A percentile compares a stretch with the other conserved stretches of the same genome.
Evolutionary conservation across 2,113 vertebrate genomes (phyloP).

Genomic region (Patagioenas fasciata): DNA sequence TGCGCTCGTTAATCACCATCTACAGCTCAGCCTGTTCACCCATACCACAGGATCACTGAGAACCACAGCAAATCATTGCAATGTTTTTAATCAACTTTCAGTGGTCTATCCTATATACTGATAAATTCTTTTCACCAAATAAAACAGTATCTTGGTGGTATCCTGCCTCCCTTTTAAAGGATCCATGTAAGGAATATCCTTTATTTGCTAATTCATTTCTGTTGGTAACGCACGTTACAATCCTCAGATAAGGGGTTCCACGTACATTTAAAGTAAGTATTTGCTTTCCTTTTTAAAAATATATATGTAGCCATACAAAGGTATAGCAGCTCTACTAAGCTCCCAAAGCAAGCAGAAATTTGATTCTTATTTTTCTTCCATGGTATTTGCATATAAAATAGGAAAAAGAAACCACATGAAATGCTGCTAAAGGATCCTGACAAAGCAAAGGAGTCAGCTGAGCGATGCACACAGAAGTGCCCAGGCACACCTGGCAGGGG

Average conservation of each 20-base stretch:
- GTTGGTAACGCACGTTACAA: not conserved
- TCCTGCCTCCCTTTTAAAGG: not conserved
- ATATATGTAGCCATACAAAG: not conserved
- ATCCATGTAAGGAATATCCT: no score
- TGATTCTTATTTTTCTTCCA: not conserved
- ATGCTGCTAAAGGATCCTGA: not conserved
- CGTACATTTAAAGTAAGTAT: not conserved
- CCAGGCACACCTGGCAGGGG: conserved; percentile 11
- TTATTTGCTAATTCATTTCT: not conserved
- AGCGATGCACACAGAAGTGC: not conserved
- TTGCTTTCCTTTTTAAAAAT: not conserved
- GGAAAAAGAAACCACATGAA: conserved; percentile 13
- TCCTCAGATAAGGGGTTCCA: not conserved
- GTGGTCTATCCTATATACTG: not conserved
- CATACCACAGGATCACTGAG: not conserved
- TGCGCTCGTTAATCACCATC: not conserved
- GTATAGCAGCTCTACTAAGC: not conserved
- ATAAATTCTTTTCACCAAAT: not conserved
- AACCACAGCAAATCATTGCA: not conserved
- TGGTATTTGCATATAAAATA: not conserved
- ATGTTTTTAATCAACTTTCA: not conserved
- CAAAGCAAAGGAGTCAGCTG: not conserved
- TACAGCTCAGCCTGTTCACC: not conserved
- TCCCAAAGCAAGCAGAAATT: not conserved
- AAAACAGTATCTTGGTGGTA: not conserved